Percentiles rank a stretch among this genome's conserved stretches.
Evolutionary conservation across 1,140 invertebrate genomes (phyloP).

Genomic region (Melanaphis sacchari): DNA sequence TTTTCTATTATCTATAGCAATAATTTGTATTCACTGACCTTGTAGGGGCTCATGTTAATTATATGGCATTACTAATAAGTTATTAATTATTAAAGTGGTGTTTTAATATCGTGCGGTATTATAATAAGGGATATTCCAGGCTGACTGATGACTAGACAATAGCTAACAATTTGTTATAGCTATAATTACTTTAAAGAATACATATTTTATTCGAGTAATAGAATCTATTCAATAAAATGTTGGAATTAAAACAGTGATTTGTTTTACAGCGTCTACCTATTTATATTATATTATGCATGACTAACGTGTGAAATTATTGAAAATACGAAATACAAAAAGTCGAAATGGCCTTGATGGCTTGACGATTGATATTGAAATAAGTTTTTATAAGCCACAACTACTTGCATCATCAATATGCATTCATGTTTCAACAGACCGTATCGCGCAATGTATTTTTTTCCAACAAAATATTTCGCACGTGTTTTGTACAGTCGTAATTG

Average conservation of each 20-base stretch:
- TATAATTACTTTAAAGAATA: not conserved
- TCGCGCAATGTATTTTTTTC: slow-evolving; percentile 24
- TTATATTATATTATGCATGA: not conserved
- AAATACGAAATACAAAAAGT: slow-evolving; percentile 34
- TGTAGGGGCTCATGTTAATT: not conserved
- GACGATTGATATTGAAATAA: slow-evolving; percentile 44
- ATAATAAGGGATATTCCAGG: not conserved
- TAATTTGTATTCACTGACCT: not conserved
- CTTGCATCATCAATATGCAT: slow-evolving; percentile 30
- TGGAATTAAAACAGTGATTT: not conserved
- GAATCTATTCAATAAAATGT: not conserved
- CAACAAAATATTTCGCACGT: not conserved
- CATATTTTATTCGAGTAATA: not conserved
- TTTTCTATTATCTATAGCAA: not conserved
- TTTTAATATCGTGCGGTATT: not conserved
- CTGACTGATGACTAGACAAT: not conserved
- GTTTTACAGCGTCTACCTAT: not conserved
- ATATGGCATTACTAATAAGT: not conserved
- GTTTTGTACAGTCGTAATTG: not conserved
- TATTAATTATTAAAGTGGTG: not conserved
- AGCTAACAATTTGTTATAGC: not conserved
- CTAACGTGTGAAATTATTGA: not conserved
- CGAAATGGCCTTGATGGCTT: not conserved
- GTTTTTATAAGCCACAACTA: slow-evolving; percentile 29
- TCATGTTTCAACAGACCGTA: slow-evolving; percentile 47